Evolutionary conservation across 35 echinoderm and acorn worm genomes (phyloP), one percentile per base, ranked within the genome.

Genomic region (Apostichopus californicus): DNA sequence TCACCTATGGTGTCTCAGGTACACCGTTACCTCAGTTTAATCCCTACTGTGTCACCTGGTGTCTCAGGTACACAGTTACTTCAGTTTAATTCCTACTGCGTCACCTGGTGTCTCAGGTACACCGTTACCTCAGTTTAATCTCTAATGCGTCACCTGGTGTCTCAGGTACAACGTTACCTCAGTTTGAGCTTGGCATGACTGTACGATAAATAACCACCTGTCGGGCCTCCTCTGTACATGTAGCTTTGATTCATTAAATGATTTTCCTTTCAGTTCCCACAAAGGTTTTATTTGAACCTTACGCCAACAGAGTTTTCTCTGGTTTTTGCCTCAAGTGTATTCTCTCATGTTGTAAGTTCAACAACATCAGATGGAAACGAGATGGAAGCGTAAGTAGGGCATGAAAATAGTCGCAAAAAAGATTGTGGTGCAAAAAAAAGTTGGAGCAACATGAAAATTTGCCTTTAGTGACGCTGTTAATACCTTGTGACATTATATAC

Each of bases 201-300:
- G n/a, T n/a, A n/a, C n/a, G 34, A 46, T 46, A 46, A 46, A 24
- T 75, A 22, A 18, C 71, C 71, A 75, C 71, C 71, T 75, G 71
- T 75, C 71, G 71, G 71, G 71, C 71, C 71, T 75, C 71, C n/a
- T 75, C 17, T 75, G 6, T 75, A 18, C 71, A 75, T 75, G 71
- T 75, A 75, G 71, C 71, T 75, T 75, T 75, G 71, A 75, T 75
- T 75, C 71, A 75, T 75, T 75, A 75, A 75, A 75, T 75, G 71
- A 75, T 75, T 75, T 75, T 75, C 71, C 20, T 75, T 75, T 75
- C 71, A 75, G n/a, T 75, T 75, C 71, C 34, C 71, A 75, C 71
- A n/a, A 75, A 75, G 71, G 71, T 75, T 3, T n/a, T 7, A 18
- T 75, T 75, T 75, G 71, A 75, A 75, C 71, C 17, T 61, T 14